Evolutionary conservation across 1,140 invertebrate genomes (phyloP).

Genomic region (Rhizoglyphus robini): DNA sequence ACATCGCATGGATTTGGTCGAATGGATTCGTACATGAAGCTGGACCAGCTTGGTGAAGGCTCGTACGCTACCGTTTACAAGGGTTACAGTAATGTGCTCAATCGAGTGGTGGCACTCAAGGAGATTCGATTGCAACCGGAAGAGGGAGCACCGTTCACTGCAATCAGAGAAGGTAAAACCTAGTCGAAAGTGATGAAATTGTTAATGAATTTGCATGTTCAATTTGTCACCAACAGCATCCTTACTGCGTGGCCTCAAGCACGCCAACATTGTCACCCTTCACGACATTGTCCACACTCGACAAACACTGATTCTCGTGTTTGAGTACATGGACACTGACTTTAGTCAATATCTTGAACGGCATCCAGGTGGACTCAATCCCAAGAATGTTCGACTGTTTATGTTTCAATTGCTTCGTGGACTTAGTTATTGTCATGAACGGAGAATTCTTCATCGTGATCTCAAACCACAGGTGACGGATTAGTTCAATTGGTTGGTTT

Average conservation of each 20-base stretch:
- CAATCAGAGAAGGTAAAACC: conserved; percentile 48
- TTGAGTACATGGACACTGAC: conserved; percentile 43
- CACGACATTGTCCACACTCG: conserved; percentile 58
- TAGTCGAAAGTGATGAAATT: neutral
- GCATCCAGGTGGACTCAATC: conserved; percentile 48
- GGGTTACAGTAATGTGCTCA: conserved; percentile 50
- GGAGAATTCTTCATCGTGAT: conserved; percentile 52
- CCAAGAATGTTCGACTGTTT: conserved; percentile 55
- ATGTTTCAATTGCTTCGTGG: conserved; percentile 53
- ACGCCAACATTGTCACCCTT: conserved; percentile 48
- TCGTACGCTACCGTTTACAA: conserved; percentile 60
- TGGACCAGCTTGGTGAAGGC: conserved; percentile 55
- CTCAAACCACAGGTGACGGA: conserved; percentile 50
- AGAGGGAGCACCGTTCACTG: conserved; percentile 57
- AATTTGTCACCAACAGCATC: conserved; percentile 29
- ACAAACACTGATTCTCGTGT: conserved; percentile 50
- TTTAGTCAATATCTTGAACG: conserved; percentile 60
- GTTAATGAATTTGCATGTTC: neutral
- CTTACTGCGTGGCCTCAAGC: conserved; percentile 40
- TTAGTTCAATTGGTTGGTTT: conserved; percentile 30
- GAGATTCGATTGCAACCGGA: conserved; percentile 55
- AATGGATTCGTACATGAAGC: conserved; percentile 55
- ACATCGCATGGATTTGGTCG: conserved; percentile 55
- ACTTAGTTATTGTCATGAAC: conserved; percentile 50
- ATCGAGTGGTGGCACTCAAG: conserved; percentile 54